These are phyloP conservation scores for Isaurus tuberculatus DNA, from an alignment of 92 coral and sea anemone genomes.

Conservation along the genomic window DNA sequence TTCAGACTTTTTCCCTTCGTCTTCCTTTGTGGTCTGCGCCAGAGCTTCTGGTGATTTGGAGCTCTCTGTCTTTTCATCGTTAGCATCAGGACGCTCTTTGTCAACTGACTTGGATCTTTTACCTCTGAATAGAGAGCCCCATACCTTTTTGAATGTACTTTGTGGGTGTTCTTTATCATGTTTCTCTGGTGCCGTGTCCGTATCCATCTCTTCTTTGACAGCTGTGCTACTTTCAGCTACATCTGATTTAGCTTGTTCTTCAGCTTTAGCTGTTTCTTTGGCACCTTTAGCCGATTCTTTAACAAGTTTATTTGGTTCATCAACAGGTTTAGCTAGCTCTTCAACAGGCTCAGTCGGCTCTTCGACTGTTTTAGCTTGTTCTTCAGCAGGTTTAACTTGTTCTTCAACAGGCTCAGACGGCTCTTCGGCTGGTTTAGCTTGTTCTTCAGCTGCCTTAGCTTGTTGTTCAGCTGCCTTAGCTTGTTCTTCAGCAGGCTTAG, in stretches of 20 bases:
- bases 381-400: constrained; percentile 3
- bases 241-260: not conserved
- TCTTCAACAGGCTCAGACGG: not conserved
- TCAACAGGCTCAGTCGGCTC: not conserved
- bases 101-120: constrained; percentile 40
- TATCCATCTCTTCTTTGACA: not conserved
- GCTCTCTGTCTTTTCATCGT: not conserved
- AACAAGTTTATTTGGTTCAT: constrained; percentile 4
- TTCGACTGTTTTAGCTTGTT: not conserved
- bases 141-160: constrained; percentile 54
- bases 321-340: not conserved
- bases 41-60: constrained; percentile 21
- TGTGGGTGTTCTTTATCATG: constrained; percentile 38
- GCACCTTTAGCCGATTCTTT: not conserved
- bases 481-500: not conserved
- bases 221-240: not conserved
- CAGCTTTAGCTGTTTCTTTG: constrained; percentile 21
- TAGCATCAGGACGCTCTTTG: constrained; percentile 28
- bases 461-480: not conserved
- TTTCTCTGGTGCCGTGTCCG: constrained; percentile 26
- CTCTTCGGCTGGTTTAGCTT: constrained; percentile 5
- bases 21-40: not conserved
- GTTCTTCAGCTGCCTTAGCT: not conserved
- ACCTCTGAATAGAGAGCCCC: constrained; percentile 62
- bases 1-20: constrained; percentile 1